Evolutionary conservation across 2,888 invertebrate species (phyloP), one percentile per base, ranked within the genome.

Genomic region (Orchesellides sinensis): DNA sequence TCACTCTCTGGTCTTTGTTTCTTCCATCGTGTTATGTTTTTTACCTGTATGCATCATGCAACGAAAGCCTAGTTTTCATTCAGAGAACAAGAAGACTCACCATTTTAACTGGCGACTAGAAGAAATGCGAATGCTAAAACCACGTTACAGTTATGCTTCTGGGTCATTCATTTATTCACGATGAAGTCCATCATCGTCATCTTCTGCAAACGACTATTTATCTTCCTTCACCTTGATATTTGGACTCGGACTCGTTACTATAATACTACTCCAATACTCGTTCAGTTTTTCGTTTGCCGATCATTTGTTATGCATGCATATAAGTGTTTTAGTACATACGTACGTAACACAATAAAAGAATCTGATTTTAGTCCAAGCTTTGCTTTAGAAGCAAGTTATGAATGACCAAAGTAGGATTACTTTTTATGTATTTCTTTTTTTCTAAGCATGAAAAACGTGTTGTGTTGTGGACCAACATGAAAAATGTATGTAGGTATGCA

Each of bases 111-210:
- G n/a, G n/a, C n/a, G n/a, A n/a, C n/a, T n/a, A n/a, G n/a, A n/a
- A 40, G 10, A 10, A 56, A 59, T 61, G 59, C 72, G 27, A 59
- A 72, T 47, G 25, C 49, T 69, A 23, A 61, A n/a, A 35, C 61
- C 61, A 69, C 45, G 78, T 68, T 78, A 78, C 78, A 78, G 78
- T 78, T 78, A 78, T 27, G 69, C 69, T 78, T 78, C 59, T 78
- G 61, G 78, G 78, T 78, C 78, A 78, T 69, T 78, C 78, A 78
- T 69, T 78, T 69, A 32, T 73, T 65, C 23, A 40, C 23, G 65
- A 45, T 61, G 29, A n/a, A n/a, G 3, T 27, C 56, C 23, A 12
- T 27, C 56, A 23, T 54, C 49, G 40, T 40, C 40, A 2, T 40
- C n/a, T 40, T n/a, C 14, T 40, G 2, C 40, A 40, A 14, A 40